Percentiles rank a stretch among this genome's conserved stretches.
Conservation (phyloP, 2,113 vertebrate genomes). For the Neolamprologus sp. region DNA sequence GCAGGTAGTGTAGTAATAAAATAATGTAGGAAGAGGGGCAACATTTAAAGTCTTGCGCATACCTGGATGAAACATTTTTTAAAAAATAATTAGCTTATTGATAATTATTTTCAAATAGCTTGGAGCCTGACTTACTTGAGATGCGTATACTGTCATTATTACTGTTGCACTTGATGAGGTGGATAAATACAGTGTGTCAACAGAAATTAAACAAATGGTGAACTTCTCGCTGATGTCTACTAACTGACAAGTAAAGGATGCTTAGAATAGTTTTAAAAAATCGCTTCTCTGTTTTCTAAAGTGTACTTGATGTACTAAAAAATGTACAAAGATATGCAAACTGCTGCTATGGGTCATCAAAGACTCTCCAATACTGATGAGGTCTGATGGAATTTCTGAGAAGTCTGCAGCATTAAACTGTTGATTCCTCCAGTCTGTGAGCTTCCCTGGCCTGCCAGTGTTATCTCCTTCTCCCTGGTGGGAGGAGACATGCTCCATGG, state of each 20-base stretch:
- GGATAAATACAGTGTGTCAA: neutral
- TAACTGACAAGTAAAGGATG: neutral
- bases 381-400: conserved; percentile 28
- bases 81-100: neutral
- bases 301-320: neutral
- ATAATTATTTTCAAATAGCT: neutral
- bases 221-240: neutral
- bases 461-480: conserved; percentile 41
- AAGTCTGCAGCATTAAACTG: conserved; percentile 25
- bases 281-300: neutral
- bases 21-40: neutral
- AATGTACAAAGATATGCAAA: neutral
- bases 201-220: neutral
- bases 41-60: neutral
- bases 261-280: neutral
- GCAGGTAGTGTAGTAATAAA: neutral
- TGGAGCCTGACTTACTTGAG: neutral
- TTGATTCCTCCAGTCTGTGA: conserved; percentile 19
- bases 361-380: neutral
- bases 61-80: rapidly evolving
- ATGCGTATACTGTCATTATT: neutral
- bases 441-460: conserved; percentile 20
- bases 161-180: neutral
- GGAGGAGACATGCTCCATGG: conserved; percentile 33
- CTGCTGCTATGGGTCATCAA: neutral